Conservation (phyloP, 2,113 vertebrate species). For the Orcinus orca region DNA sequence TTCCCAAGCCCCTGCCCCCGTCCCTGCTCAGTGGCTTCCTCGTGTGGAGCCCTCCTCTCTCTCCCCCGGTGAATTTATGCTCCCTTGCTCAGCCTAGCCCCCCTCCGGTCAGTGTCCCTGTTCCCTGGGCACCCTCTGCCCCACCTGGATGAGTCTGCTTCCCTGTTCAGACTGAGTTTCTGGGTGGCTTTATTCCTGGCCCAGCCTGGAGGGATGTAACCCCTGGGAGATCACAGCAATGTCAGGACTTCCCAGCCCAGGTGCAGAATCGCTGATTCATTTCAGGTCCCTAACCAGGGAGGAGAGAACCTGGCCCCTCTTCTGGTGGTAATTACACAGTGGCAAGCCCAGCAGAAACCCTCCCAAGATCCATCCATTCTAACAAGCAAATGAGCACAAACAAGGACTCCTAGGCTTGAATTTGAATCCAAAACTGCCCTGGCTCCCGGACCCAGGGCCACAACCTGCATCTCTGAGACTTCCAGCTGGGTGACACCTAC, state of each 20-base stretch:
- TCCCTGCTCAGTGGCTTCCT: neutral
- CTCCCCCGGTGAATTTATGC: neutral
- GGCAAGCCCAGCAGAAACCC: neutral
- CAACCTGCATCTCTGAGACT: neutral
- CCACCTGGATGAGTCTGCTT: neutral
- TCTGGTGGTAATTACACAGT: neutral
- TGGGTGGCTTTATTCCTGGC: neutral
- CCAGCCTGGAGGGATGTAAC: neutral
- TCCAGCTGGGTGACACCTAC: neutral
- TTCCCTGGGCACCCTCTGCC: neutral
- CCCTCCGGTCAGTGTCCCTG: neutral
- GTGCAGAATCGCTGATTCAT: neutral
- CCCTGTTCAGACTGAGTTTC: neutral
- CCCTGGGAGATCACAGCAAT: neutral
- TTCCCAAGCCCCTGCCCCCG: accelerated
- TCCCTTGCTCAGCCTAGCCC: neutral
- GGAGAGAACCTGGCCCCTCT: neutral
- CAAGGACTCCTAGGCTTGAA: neutral
- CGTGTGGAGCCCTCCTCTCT: no score
- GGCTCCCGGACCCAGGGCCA: neutral
- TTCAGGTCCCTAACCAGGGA: neutral
- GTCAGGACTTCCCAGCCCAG: no score
- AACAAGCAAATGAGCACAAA: neutral
- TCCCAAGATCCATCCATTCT: neutral
- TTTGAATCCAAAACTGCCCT: neutral